These are phyloP conservation scores for Tinamus major DNA, from an alignment of 2,797 vertebrate species.

Conservation along the genomic window DNA sequence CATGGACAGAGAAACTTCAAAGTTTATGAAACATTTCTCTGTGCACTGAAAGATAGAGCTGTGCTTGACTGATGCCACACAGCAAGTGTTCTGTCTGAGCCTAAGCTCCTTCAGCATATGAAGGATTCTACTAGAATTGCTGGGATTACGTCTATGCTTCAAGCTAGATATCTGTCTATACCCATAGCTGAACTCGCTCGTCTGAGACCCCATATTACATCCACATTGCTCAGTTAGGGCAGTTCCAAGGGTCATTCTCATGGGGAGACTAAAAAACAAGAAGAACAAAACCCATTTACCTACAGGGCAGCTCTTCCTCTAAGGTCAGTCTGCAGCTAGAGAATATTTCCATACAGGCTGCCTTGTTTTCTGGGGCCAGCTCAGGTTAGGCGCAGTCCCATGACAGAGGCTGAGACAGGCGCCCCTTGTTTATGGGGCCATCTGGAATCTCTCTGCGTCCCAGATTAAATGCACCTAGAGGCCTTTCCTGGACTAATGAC, in stretches of 20 bases:
- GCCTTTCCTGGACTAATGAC: not conserved
- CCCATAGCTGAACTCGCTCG: not conserved
- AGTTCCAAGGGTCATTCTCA: not conserved
- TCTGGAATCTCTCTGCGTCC: not conserved
- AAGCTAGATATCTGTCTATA: not conserved
- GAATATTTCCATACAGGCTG: not conserved
- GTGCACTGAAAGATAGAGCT: not conserved
- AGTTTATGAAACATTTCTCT: not conserved
- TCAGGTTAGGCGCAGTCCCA: not conserved
- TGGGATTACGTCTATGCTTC: not conserved
- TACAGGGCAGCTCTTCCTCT: not conserved
- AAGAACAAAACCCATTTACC: not conserved
- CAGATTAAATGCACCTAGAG: not conserved
- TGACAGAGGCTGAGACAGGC: not conserved
- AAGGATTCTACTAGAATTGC: not conserved
- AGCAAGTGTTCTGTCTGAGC: not conserved
- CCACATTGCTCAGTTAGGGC: not conserved
- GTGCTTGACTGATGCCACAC: not conserved
- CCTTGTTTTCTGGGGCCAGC: rapidly evolving
- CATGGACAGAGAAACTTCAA: not conserved
- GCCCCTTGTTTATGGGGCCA: not conserved
- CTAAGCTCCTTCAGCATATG: not conserved
- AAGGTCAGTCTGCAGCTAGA: not conserved
- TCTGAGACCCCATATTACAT: not conserved
- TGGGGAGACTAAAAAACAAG: not conserved